Evolutionary conservation across 2,888 invertebrate genomes (phyloP), one percentile per base, ranked within the genome.

Genomic region (Epirrhoe tristata): DNA sequence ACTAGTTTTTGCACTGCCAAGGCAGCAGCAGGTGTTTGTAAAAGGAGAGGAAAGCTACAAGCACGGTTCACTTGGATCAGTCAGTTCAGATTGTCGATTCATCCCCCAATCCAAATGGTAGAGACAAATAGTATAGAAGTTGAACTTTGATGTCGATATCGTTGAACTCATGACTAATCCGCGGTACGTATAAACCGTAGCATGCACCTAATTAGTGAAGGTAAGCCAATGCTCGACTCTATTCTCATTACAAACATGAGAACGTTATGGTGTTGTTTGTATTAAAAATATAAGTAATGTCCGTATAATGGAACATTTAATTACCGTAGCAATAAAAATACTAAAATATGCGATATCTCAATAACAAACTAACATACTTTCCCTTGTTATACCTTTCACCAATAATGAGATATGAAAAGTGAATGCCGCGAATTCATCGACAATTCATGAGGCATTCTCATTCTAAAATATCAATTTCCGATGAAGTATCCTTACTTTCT

Each of bases 1-100:
- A 91, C 90, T 71, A 76, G 86, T 90, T 89, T 91, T 90, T 89
- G 76, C 79, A 70, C 72, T 70, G 76, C 69, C 79, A 81, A 81
- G 80, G 81, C 70, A 80, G 81, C 70, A 80, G 81, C 86, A 85
- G 85, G 84, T 89, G 85, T 78, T 77, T 73, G 74, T 77, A 77
- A 71, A 72, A 78, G 74, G 74, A 77, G 76, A 72, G 75, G 76
- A 78, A 78, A 74, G 74, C 66, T 71, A 69, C 63, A 72, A 43
- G 71, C 54, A 61, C 56, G 54, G 59, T 68, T 59, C 46, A 64
- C 34, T 63, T 61, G 52, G 50, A 66, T 64, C 39, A 69, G 58
- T 64, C 39, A 69, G 58, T 59, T 56, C 46, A 32, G 60, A 55
- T 43, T 57, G 52, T 63, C 58, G 56, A 58, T 52, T 61, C 17